Base-by-base conservation (phyloP, 2,888 invertebrate species). In the Pseudococcus viburni region DNA sequence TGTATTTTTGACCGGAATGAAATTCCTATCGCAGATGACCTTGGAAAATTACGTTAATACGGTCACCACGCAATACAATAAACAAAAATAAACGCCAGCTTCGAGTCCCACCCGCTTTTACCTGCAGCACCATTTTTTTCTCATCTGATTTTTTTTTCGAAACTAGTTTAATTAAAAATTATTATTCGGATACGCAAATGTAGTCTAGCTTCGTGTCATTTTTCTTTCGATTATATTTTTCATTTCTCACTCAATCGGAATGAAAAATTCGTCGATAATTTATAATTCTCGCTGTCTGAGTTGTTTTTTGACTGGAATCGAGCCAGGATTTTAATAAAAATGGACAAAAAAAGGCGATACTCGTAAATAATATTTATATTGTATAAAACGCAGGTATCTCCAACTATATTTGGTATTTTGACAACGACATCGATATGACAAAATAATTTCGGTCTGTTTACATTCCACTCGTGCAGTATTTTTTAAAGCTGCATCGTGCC, bases 21-120 rank as follows among this genome's bases (percentile, higher is more conserved):
- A 68, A 68, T 68, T 68, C 68, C 51, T 68, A 22, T 12, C 68
- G 12, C 9, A 22, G 19, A 68, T 68, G 68, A 19, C 68, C 68
- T 68, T 68, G 68, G 8, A 11, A 68, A 68, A 68, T 68, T 68
- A 12, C 68, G 68, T 26, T 68, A 68, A 68, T 68, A 22, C 68
- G 68, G 68, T 68, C 68, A 26, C 68, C 68, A 68, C 68, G 68
- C 68, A 68, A 68, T 68, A 68, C 22, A 64, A 64, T 64, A 64
- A 64, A 64, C 64, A 64, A 64, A 64, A 64, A 64, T 64, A 64
- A 7, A 12, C 46, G 46, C 12, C 46, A 46, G 46, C 46, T 46
- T 33, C 46, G 12, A 12, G 46, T 64, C 64, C 64, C 64, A 64
- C 64, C 64, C 19, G 46, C 46, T 12, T 46, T 46, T 46, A 46